Percentiles rank a stretch among this genome's conserved stretches.
Evolutionary conservation across 2,888 invertebrate genomes (phyloP).

Genomic region (Aspidiotus rigidus): DNA sequence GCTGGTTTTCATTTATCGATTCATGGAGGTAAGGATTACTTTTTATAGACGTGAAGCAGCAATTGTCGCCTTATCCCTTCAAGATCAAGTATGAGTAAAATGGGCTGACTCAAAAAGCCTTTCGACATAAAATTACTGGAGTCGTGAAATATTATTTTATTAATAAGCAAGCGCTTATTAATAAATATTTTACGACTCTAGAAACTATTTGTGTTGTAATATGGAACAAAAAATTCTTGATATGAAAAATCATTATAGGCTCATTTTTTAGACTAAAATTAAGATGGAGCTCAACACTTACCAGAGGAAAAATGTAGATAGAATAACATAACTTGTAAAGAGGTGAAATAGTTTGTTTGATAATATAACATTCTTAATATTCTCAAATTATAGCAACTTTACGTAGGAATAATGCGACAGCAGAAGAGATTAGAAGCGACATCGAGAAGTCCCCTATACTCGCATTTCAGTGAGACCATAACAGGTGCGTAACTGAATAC

Average conservation of each 20-base stretch:
- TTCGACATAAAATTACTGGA: too few relatives aligned
- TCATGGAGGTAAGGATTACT: constrained; percentile 52
- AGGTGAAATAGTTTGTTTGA: too few relatives aligned
- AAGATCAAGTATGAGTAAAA: too few relatives aligned
- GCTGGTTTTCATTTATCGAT: constrained; percentile 69
- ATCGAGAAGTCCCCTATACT: constrained; percentile 90
- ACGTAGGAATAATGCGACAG: constrained; percentile 87
- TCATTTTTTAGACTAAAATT: not conserved
- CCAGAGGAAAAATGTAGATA: not conserved
- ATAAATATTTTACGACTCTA: too few relatives aligned
- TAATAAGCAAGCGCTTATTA: too few relatives aligned
- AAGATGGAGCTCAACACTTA: too few relatives aligned
- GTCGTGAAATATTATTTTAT: too few relatives aligned
- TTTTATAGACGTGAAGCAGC: too few relatives aligned
- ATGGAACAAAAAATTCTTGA: not conserved
- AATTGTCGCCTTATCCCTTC: too few relatives aligned
- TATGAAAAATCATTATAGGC: not conserved
- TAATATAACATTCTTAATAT: constrained; percentile 32
- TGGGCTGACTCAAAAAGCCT: too few relatives aligned
- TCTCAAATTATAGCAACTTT: constrained; percentile 63
- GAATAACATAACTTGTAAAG: not conserved
- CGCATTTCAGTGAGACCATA: constrained; percentile 84
- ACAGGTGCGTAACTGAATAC: constrained; percentile 9
- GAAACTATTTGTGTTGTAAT: too few relatives aligned
- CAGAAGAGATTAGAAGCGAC: constrained; percentile 87